Percentiles rank a stretch among this genome's conserved stretches.
Evolutionary conservation across 2,113 vertebrate species (phyloP).

Genomic region (Thinocorus orbignyianus): DNA sequence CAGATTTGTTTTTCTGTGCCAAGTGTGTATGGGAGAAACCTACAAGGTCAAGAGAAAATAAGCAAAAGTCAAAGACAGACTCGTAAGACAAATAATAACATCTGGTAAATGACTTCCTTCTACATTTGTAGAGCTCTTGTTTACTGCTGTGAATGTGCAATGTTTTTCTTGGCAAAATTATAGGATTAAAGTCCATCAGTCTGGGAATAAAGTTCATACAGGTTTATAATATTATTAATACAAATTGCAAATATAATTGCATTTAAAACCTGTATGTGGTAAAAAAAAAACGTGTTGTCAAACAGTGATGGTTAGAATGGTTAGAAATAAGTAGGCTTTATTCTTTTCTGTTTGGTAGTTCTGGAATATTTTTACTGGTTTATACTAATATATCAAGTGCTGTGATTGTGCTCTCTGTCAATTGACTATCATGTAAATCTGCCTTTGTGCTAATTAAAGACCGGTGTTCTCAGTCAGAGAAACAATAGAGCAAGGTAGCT

Average conservation of each 20-base stretch:
- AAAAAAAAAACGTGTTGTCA: not conserved
- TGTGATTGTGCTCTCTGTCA: not conserved
- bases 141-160: conserved; percentile 62
- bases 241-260: not conserved
- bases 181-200: conserved; percentile 17
- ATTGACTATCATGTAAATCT: not conserved
- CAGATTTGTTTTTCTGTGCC: conserved; percentile 28
- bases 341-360: not conserved
- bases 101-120: conserved; percentile 79
- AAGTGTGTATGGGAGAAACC: conserved; percentile 72
- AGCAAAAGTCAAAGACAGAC: conserved; percentile 74
- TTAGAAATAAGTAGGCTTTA: not conserved
- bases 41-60: conserved; percentile 83
- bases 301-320: not conserved
- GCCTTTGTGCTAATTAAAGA: not conserved
- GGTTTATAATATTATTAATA: conserved; percentile 28
- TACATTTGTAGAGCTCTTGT: conserved; percentile 53
- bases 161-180: conserved; percentile 74
- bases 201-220: conserved; percentile 50
- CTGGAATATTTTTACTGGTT: not conserved
- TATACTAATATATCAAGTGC: not conserved
- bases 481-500: not conserved
- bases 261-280: not conserved
- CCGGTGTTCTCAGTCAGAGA: not conserved
- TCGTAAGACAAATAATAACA: conserved; percentile 79